Percentiles rank a stretch among this genome's conserved stretches.
phyloP scores from a whole-genome alignment of 2,888 invertebrate genomes.

The Muscina levida region DNA sequence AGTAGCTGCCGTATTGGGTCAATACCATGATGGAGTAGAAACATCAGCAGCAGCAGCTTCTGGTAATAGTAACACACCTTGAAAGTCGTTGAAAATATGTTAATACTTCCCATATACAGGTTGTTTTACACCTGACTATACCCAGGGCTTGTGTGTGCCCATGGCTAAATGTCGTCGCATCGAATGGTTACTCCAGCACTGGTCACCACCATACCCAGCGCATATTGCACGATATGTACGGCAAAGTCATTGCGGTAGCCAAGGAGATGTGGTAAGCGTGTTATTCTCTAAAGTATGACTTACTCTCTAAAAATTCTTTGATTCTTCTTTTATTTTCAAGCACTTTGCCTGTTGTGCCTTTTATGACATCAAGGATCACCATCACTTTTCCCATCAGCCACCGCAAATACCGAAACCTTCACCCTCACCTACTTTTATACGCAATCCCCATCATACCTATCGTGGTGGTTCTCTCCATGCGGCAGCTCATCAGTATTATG shows the following conservation, averaged over 20 bases:
- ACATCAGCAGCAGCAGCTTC: too few species aligned
- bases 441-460: constrained; percentile 31
- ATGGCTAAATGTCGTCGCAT: constrained; percentile 49
- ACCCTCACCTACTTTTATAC: background rate
- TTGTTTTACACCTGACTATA: constrained; percentile 48
- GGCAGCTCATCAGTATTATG: background rate
- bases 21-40: background rate
- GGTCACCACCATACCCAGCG: constrained; percentile 44
- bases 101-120: too few species aligned
- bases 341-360: constrained; percentile 55
- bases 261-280: constrained; percentile 45
- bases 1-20: background rate
- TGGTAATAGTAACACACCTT: too few species aligned
- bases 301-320: background rate
- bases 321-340: constrained; percentile 23
- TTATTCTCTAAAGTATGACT: background rate
- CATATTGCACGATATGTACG: constrained; percentile 36
- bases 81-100: too few species aligned
- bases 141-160: constrained; percentile 58
- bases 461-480: background rate
- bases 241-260: constrained; percentile 47
- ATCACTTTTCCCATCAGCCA: background rate
- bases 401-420: constrained; percentile 3
- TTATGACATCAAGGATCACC: constrained; percentile 20
- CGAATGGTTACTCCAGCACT: constrained; percentile 40